These are phyloP conservation scores for Caenorhabditis imperialis DNA, from an alignment of 2,888 invertebrate genomes.

Conservation along the genomic window DNA sequence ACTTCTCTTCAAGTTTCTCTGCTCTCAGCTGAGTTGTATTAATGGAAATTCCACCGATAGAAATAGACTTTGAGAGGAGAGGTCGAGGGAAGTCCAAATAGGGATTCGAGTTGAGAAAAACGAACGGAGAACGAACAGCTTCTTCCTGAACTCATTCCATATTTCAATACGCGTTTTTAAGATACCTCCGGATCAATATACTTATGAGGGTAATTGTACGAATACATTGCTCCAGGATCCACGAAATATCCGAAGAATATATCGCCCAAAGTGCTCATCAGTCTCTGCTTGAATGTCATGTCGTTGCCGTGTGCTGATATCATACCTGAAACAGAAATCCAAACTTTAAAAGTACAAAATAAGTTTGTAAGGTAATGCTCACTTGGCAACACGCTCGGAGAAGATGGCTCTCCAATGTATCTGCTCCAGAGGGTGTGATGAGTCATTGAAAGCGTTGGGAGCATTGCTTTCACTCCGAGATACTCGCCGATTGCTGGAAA, in stretches of 20 bases:
- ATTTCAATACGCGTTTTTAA: too few species aligned
- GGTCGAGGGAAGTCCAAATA: constrained; percentile 45
- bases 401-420: constrained; percentile 35
- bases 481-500: constrained; percentile 25
- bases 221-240: not conserved
- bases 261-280: constrained; percentile 16
- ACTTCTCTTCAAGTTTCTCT: constrained; percentile 20
- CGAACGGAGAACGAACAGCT: constrained; percentile 18
- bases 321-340: constrained; percentile 6
- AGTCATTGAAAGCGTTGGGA: constrained; percentile 30
- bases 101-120: constrained; percentile 47
- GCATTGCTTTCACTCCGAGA: constrained; percentile 19
- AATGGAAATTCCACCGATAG: constrained; percentile 48
- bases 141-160: constrained; percentile 19
- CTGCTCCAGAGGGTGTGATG: constrained; percentile 1
- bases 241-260: not conserved
- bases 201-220: constrained; percentile 2
- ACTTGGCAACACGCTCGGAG: constrained; percentile 29
- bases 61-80: constrained; percentile 35
- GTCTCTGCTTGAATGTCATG: constrained; percentile 30
- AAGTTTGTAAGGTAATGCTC: not conserved
- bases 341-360: not conserved
- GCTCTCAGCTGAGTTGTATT: constrained; percentile 24
- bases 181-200: constrained; percentile 3
- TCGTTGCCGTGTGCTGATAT: constrained; percentile 28